phyloP scores from a whole-genome alignment of 2,888 invertebrate genomes.

The Tinea trinotella region DNA sequence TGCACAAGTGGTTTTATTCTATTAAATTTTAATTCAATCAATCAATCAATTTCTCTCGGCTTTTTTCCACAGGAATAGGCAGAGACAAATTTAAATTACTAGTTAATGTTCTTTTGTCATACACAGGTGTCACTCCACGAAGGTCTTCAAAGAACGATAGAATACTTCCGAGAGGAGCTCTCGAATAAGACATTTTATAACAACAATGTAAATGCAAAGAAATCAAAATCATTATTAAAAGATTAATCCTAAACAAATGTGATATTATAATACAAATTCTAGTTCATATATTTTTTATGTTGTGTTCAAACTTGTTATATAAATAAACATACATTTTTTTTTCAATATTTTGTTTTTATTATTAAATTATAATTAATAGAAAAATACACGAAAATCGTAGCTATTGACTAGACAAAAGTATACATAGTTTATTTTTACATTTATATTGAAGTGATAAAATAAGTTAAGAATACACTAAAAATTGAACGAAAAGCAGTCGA shows the following conservation, averaged over 20 bases:
- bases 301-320: constrained; percentile 19
- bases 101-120: no score
- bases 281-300: constrained; percentile 18
- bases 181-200: constrained; percentile 60
- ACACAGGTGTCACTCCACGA: constrained; percentile 81
- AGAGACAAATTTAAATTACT: no score
- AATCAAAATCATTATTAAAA: constrained; percentile 16
- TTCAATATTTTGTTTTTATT: neutral
- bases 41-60: no score
- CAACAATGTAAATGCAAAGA: constrained; percentile 52
- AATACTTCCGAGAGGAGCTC: constrained; percentile 94
- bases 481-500: no score
- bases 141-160: constrained; percentile 92
- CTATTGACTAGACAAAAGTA: constrained; percentile 12
- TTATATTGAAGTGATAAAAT: no score
- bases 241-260: constrained; percentile 35
- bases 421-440: no score
- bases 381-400: no score
- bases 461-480: no score
- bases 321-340: constrained; percentile 18
- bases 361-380: no score
- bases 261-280: constrained; percentile 41
- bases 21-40: no score
- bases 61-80: no score
- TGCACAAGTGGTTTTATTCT: no score